Evolutionary conservation across 64 coral and sea anemone species (phyloP).

Genomic region (Montipora efflorescens): DNA sequence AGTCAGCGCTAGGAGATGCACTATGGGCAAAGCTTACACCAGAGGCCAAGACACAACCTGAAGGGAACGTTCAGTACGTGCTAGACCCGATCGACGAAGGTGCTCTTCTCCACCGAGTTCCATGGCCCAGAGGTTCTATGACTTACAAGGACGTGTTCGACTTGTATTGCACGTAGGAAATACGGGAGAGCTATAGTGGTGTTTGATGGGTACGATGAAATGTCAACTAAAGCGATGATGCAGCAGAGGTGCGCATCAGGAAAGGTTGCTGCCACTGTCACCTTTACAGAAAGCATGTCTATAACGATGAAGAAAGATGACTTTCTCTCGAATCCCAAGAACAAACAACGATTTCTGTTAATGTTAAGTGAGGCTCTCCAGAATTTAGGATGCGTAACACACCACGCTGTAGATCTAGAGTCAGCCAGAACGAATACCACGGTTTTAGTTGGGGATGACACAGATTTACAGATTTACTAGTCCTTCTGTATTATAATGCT

Average conservation of each 20-base stretch:
- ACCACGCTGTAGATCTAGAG: background rate
- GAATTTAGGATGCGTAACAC: background rate
- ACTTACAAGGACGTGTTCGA: background rate
- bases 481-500: slow-evolving; percentile 14
- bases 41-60: background rate
- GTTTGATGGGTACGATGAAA: too few relatives aligned
- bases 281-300: background rate
- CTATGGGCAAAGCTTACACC: too few relatives aligned
- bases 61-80: background rate
- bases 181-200: background rate
- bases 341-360: background rate
- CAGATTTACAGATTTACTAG: slow-evolving; percentile 8
- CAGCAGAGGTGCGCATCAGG: background rate
- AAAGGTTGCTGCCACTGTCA: background rate
- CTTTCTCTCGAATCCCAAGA: background rate
- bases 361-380: background rate
- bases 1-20: too few relatives aligned
- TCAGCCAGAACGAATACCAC: slow-evolving; percentile 3
- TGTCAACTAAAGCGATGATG: background rate
- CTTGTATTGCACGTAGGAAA: background rate
- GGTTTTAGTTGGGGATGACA: slow-evolving; percentile 31
- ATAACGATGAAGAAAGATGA: background rate
- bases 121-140: background rate
- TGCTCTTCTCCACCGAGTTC: background rate
- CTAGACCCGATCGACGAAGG: background rate